Evolutionary conservation across 2,888 invertebrate species (phyloP).

Genomic region (Polydrusus tereticollis): DNA sequence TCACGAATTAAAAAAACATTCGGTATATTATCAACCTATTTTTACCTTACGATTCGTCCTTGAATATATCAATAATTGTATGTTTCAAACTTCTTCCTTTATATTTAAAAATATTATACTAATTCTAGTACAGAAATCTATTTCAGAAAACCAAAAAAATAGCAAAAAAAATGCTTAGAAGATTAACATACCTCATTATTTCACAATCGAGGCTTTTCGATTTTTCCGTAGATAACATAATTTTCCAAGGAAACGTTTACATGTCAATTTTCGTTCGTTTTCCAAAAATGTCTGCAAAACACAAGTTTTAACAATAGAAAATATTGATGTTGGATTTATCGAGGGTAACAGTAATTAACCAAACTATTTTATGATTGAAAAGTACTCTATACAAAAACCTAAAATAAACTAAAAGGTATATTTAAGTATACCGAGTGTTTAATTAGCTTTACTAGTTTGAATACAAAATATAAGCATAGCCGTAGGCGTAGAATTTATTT

Average conservation of each 20-base stretch:
- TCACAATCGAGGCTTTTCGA: constrained; percentile 9
- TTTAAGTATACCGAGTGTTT: constrained; percentile 37
- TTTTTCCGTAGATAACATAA: constrained; percentile 24
- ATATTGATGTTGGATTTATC: not conserved
- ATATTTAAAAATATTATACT: not conserved
- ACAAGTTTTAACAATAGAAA: constrained; percentile 7
- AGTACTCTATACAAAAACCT: constrained; percentile 36
- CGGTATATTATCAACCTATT: too few relatives aligned
- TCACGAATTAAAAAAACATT: too few relatives aligned
- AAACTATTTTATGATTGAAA: constrained; percentile 19
- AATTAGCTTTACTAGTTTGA: constrained; percentile 33
- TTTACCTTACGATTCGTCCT: too few relatives aligned
- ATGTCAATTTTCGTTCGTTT: constrained; percentile 15
- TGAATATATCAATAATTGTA: too few relatives aligned
- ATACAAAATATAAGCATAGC: constrained; percentile 17
- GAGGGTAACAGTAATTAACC: not conserved
- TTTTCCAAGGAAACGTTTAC: constrained; percentile 27
- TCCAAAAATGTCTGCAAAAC: not conserved
- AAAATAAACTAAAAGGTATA: constrained; percentile 46
- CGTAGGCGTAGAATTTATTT: constrained; percentile 20
- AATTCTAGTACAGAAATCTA: not conserved
- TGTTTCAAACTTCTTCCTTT: too few relatives aligned
- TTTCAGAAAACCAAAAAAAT: not conserved
- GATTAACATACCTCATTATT: constrained; percentile 28
- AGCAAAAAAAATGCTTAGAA: not conserved